Percentiles rank a stretch among this genome's conserved stretches.
Evolutionary conservation across 2,888 invertebrate species (phyloP).

Genomic region (Hedya salicella): DNA sequence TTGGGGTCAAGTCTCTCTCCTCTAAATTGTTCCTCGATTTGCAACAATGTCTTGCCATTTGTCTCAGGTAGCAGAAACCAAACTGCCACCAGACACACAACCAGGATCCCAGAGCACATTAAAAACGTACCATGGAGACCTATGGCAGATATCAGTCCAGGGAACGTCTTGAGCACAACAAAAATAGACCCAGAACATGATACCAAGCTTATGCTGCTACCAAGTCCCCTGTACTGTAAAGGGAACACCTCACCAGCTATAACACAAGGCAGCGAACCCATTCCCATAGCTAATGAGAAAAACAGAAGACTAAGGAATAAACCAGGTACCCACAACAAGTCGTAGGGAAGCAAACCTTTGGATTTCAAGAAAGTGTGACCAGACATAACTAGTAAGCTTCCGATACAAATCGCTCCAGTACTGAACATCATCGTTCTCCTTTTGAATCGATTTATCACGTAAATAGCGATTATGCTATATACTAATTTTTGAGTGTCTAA

Average conservation of each 20-base stretch:
- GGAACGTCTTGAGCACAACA: conserved; percentile 86
- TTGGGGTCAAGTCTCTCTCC: conserved; percentile 57
- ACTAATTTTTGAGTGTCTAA: conserved; percentile 86
- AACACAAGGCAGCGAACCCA: conserved; percentile 87
- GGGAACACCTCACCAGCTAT: conserved; percentile 89
- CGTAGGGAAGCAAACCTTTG: conserved; percentile 55
- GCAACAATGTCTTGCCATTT: conserved; percentile 85
- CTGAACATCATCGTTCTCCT: conserved; percentile 85
- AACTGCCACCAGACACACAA: conserved; percentile 80
- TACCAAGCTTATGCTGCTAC: conserved; percentile 85
- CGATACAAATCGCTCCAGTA: conserved; percentile 83
- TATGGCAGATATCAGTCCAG: conserved; percentile 74
- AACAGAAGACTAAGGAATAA: conserved; percentile 82
- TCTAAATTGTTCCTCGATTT: conserved; percentile 86
- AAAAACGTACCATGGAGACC: conserved; percentile 85
- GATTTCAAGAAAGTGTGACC: conserved; percentile 65
- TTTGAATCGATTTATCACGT: conserved; percentile 84
- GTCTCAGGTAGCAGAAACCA: conserved; percentile 87
- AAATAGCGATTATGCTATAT: conserved; percentile 84
- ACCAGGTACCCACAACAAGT: conserved; percentile 74
- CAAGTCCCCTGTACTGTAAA: conserved; percentile 84
- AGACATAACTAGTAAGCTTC: conserved; percentile 82
- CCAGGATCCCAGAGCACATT: conserved; percentile 81
- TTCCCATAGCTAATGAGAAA: conserved; percentile 83
- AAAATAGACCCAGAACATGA: conserved; percentile 85